Conservation (phyloP, 2,113 vertebrate genomes). For the Mobula birostris region DNA sequence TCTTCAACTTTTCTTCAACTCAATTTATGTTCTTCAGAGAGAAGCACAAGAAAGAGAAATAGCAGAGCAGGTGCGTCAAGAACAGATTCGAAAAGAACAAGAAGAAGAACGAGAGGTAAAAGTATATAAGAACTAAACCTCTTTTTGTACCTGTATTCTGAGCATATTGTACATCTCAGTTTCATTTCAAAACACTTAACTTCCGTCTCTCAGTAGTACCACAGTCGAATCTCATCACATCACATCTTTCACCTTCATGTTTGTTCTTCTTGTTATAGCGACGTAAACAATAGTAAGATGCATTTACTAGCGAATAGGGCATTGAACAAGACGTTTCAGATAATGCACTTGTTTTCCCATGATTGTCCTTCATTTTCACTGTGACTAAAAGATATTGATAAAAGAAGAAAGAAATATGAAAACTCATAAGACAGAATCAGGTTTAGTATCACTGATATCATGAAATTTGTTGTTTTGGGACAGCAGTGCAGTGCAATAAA, state of each 20-base stretch:
- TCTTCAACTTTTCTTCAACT: not conserved
- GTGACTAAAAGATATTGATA: not conserved
- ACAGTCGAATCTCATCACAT: too few species aligned
- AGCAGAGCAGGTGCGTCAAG: slow-evolving; percentile 88
- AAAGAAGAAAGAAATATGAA: not conserved
- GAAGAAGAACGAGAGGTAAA: slow-evolving; percentile 94
- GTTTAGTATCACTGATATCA: too few species aligned
- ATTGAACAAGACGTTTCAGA: too few species aligned
- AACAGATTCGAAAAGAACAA: slow-evolving; percentile 89
- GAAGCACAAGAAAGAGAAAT: slow-evolving; percentile 95
- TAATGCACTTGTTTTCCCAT: not conserved
- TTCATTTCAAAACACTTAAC: not conserved
- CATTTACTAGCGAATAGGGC: too few species aligned
- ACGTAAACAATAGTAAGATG: too few species aligned
- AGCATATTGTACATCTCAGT: not conserved
- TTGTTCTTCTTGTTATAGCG: too few species aligned
- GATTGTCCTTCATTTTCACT: not conserved
- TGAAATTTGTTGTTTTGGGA: too few species aligned
- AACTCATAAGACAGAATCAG: too few species aligned
- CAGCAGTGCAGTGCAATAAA: too few species aligned
- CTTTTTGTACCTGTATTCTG: not conserved
- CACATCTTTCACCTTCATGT: too few species aligned
- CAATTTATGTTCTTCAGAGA: slow-evolving; percentile 62
- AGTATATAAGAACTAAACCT: not conserved
- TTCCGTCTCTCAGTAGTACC: too few species aligned